phyloP scores from a whole-genome alignment of 30 jellyfish, hydroid and myxozoan genomes.

The Aurelia sp. region DNA sequence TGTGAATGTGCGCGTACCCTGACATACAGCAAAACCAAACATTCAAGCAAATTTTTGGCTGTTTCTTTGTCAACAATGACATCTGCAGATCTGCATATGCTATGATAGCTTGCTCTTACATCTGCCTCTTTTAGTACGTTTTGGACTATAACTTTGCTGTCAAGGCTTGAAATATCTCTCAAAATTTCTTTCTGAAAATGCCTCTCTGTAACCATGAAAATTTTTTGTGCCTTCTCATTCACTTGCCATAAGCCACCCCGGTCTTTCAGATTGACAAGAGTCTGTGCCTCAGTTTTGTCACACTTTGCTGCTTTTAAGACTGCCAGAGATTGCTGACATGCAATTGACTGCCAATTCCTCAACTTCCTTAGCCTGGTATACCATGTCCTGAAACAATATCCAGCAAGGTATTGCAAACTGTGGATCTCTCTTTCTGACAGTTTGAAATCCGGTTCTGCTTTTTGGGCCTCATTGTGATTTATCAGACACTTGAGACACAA shows the following conservation, averaged over 20 bases:
- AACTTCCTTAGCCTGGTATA: constrained; percentile 13
- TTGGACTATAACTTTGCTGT: constrained; percentile 1
- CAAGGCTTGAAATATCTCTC: neutral
- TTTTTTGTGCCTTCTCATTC: neutral
- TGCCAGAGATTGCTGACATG: constrained; percentile 10
- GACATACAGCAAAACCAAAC: constrained; percentile 2
- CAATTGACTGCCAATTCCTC: neutral
- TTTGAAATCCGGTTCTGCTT: neutral
- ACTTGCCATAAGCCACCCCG: constrained; percentile 34
- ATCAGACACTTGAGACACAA: neutral
- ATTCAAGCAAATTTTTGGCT: constrained; percentile 18
- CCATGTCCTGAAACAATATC: constrained; percentile 14
- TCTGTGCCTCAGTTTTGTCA: constrained; percentile 4
- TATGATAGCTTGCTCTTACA: neutral
- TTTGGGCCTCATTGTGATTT: neutral
- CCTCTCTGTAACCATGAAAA: neutral
- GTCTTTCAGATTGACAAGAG: constrained; percentile 12
- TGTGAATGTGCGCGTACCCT: constrained; percentile 23
- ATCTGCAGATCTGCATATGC: constrained; percentile 18
- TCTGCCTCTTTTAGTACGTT: neutral
- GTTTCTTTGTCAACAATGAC: constrained; percentile 9
- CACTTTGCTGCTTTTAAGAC: constrained; percentile 8
- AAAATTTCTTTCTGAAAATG: neutral
- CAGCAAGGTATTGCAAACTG: constrained; percentile 14
- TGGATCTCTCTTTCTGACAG: neutral